phyloP scores from a whole-genome alignment of 2,113 vertebrate genomes.

The Pelodiscus sinensis region DNA sequence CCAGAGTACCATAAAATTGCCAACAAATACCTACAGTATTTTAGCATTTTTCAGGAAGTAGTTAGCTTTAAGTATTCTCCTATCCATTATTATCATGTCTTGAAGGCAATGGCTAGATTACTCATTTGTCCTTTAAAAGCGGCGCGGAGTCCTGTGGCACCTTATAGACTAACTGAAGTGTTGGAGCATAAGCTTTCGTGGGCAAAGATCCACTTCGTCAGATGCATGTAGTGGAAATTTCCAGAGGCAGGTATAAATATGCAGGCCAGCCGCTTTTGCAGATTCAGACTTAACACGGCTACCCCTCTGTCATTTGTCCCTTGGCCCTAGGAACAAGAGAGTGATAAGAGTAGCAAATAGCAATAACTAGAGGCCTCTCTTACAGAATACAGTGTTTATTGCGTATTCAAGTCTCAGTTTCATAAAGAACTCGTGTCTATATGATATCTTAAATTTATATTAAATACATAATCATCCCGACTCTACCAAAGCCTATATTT shows the following conservation, averaged over 20 bases:
- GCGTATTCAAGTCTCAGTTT: not conserved
- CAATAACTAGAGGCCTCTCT: not conserved
- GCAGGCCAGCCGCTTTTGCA: too few relatives aligned
- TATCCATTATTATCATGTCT: not conserved
- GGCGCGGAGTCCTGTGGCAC: too few relatives aligned
- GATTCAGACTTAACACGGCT: too few relatives aligned
- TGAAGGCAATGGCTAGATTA: not conserved
- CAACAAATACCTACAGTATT: not conserved
- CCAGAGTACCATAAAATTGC: not conserved
- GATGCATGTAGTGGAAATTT: too few relatives aligned
- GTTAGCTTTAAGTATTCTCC: not conserved
- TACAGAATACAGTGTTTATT: not conserved
- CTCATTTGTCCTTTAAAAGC: not conserved
- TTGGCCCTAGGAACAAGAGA: not conserved
- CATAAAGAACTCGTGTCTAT: not conserved
- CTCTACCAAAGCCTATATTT: not conserved
- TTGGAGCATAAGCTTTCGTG: too few relatives aligned
- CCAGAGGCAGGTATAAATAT: too few relatives aligned
- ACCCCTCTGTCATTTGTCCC: not conserved
- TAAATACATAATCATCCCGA: not conserved
- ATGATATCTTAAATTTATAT: not conserved
- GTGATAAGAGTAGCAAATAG: not conserved
- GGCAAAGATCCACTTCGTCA: too few relatives aligned
- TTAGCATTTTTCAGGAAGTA: not conserved
- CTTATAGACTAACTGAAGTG: too few relatives aligned